Percentiles rank a stretch among this genome's conserved stretches.
Conservation (phyloP, 2,113 vertebrate genomes). For the Dasypus novemcinctus region DNA sequence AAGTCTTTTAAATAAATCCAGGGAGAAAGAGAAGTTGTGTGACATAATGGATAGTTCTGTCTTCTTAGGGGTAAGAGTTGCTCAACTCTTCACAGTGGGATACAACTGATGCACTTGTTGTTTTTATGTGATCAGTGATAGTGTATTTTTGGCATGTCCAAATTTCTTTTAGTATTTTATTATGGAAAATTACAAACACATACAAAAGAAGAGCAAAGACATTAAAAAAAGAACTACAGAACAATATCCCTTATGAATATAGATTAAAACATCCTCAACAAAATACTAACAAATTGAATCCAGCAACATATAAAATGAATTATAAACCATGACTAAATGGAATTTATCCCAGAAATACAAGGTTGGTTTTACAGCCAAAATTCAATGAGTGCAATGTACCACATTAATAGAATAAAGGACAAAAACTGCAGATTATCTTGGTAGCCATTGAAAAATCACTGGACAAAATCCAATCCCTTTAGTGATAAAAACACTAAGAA, state of each 20-base stretch:
- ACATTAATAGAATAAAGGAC: background rate
- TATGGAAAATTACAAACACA: background rate
- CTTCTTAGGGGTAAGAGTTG: background rate
- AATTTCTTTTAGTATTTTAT: background rate
- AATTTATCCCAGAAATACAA: background rate
- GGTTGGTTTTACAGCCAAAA: background rate
- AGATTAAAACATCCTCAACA: too few species aligned
- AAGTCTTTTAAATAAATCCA: background rate
- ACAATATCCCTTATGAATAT: too few species aligned
- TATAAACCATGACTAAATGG: background rate
- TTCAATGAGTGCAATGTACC: background rate
- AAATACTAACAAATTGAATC: too few species aligned
- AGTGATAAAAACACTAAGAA: background rate
- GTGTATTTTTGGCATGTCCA: background rate
- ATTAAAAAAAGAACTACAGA: too few species aligned
- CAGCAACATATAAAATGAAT: background rate
- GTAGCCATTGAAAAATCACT: background rate
- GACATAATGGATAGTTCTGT: background rate
- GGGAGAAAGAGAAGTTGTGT: background rate
- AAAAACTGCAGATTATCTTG: background rate
- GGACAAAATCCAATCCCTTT: background rate
- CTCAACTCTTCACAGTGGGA: background rate
- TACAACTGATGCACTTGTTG: background rate
- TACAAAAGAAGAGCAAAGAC: too few species aligned
- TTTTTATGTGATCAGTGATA: background rate